These are phyloP conservation scores for Myotis vivesi DNA, from an alignment of 2,797 vertebrate species.

Conservation along the genomic window DNA sequence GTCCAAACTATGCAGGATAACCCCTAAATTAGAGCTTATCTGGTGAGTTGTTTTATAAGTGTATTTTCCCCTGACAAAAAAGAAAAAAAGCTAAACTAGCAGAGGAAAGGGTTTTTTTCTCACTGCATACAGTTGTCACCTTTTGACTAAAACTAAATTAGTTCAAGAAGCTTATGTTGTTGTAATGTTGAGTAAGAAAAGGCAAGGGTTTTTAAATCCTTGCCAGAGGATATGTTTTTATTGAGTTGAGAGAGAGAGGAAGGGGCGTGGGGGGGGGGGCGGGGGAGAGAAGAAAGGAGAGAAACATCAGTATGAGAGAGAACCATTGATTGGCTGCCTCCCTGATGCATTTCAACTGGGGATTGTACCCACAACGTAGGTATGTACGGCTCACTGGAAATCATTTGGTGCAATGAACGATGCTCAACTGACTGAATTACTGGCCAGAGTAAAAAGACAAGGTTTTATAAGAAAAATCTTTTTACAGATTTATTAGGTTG, in stretches of 20 bases:
- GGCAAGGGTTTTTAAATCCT: neutral
- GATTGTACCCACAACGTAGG: neutral
- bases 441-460: slow-evolving; percentile 18
- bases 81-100: slow-evolving; percentile 21
- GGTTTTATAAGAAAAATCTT: slow-evolving; percentile 40
- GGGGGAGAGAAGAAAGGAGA: neutral
- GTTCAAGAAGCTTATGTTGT: slow-evolving; percentile 53
- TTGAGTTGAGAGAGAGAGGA: neutral
- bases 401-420: neutral
- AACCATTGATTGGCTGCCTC: neutral
- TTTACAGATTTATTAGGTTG: slow-evolving; percentile 33
- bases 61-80: slow-evolving; percentile 7
- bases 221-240: neutral
- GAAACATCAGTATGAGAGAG: neutral
- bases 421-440: neutral
- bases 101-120: slow-evolving; percentile 18
- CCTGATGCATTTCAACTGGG: neutral
- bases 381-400: no score
- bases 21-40: slow-evolving; percentile 1
- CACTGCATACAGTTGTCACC: slow-evolving; percentile 70
- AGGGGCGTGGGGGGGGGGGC: fast-evolving
- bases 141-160: slow-evolving; percentile 69
- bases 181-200: slow-evolving; percentile 54
- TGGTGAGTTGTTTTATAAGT: slow-evolving; percentile 52
- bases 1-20: neutral